These are phyloP conservation scores for Cardinalis cardinalis DNA, from an alignment of 2,113 vertebrate species.

Conservation along the genomic window DNA sequence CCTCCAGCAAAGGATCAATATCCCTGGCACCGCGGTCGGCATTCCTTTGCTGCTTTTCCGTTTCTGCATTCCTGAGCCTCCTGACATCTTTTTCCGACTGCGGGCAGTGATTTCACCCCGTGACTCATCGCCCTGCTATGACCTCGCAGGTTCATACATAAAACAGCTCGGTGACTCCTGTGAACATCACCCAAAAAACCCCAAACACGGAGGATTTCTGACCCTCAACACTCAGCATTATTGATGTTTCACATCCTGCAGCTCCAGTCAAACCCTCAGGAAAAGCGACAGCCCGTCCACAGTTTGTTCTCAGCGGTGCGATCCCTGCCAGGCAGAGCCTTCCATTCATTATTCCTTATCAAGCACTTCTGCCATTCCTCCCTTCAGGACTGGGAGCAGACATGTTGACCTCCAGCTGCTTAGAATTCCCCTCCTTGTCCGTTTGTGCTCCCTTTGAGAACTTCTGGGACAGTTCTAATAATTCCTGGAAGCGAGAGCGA, in stretches of 20 bases:
- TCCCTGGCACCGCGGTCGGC: not conserved
- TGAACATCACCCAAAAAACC: not conserved
- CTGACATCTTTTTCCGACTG: not conserved
- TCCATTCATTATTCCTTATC: conserved; percentile 1
- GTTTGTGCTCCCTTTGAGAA: not conserved
- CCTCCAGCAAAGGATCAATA: conserved; percentile 6
- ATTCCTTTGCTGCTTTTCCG: conserved; percentile 18
- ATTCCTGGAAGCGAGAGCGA: not conserved
- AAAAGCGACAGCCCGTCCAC: not conserved
- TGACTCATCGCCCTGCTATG: not conserved
- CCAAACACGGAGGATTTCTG: not conserved
- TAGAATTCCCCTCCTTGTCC: not conserved
- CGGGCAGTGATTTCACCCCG: not conserved
- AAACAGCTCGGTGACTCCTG: not conserved
- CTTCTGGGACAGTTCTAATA: not conserved
- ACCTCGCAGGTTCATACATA: not conserved
- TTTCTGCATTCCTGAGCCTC: conserved; percentile 18
- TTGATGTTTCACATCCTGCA: fast-evolving
- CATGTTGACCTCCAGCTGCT: not conserved
- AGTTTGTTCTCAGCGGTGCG: not conserved
- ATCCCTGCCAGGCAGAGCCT: not conserved
- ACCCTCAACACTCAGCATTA: fast-evolving
- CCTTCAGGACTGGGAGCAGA: not conserved
- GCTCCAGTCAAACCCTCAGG: not conserved
- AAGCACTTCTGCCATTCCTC: not conserved